Evolutionary conservation across 1,140 invertebrate species (phyloP).

Genomic region (Papilio glaucus): DNA sequence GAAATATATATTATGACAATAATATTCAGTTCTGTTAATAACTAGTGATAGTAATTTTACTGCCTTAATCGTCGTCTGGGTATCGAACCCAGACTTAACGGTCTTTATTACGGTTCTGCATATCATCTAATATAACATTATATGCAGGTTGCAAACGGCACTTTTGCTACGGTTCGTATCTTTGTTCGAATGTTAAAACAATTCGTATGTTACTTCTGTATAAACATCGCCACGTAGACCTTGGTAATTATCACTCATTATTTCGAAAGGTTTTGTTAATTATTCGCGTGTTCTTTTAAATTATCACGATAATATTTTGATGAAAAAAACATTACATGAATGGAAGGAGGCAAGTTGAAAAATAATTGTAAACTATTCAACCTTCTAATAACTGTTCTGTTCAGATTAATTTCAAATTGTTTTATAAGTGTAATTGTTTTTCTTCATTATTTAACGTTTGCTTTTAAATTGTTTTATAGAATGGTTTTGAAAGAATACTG

Average conservation of each 20-base stretch:
- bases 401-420: background rate
- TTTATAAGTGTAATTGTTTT: background rate
- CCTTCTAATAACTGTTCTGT: background rate
- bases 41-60: background rate
- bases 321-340: background rate
- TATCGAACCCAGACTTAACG: background rate
- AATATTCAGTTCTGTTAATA: background rate
- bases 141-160: background rate
- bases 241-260: slow-evolving; percentile 7
- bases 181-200: slow-evolving; percentile 29
- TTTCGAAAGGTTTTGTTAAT: slow-evolving; percentile 24
- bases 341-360: background rate
- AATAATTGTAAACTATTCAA: background rate
- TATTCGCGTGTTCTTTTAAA: background rate
- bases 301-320: background rate
- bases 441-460: slow-evolving; percentile 6
- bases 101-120: background rate
- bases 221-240: slow-evolving; percentile 26
- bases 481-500: slow-evolving; percentile 26
- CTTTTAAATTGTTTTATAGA: slow-evolving; percentile 2
- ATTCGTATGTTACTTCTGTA: slow-evolving; percentile 24
- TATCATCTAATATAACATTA: background rate
- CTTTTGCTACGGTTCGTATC: slow-evolving; percentile 31
- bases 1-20: no score
- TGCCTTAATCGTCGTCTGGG: background rate